A percentile compares a stretch with the other conserved stretches of the same genome.
Evolutionary conservation across 2,113 vertebrate species (phyloP).

Genomic region (Eolophus roseicapilla): DNA sequence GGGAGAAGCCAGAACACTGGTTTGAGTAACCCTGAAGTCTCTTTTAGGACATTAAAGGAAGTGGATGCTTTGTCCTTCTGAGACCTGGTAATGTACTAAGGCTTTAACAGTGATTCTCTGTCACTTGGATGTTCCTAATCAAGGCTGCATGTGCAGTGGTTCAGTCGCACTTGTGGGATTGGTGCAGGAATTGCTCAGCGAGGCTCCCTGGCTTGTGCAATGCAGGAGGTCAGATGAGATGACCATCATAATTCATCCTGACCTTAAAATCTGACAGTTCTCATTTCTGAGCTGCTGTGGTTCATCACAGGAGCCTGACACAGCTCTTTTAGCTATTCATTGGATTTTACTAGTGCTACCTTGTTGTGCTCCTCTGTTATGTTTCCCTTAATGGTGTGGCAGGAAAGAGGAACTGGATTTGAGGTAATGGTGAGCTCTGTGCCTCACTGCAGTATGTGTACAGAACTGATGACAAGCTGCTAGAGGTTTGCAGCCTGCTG

Average conservation of each 20-base stretch:
- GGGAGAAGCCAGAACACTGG: not conserved
- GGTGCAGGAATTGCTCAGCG: not conserved
- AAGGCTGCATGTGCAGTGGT: not conserved
- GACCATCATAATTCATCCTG: slow-evolving; percentile 22
- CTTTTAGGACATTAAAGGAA: not conserved
- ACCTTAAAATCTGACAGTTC: slow-evolving; percentile 53
- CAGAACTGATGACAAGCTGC: not conserved
- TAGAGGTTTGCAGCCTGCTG: not conserved
- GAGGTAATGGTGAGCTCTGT: not conserved
- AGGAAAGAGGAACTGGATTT: not conserved
- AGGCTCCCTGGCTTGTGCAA: not conserved
- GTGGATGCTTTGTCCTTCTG: not conserved
- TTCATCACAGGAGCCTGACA: slow-evolving; percentile 35
- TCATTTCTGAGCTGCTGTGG: slow-evolving; percentile 38
- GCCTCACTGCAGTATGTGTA: not conserved
- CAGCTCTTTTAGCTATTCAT: slow-evolving; percentile 8
- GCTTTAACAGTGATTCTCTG: not conserved
- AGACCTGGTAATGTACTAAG: not conserved
- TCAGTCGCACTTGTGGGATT: not conserved
- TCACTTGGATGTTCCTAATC: not conserved
- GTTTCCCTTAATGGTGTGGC: not conserved
- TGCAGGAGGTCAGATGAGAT: not conserved
- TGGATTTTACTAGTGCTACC: not conserved
- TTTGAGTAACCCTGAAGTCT: not conserved
- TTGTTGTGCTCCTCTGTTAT: not conserved